Conservation (phyloP, 2,888 invertebrate species). For the Thalpophila matura region DNA sequence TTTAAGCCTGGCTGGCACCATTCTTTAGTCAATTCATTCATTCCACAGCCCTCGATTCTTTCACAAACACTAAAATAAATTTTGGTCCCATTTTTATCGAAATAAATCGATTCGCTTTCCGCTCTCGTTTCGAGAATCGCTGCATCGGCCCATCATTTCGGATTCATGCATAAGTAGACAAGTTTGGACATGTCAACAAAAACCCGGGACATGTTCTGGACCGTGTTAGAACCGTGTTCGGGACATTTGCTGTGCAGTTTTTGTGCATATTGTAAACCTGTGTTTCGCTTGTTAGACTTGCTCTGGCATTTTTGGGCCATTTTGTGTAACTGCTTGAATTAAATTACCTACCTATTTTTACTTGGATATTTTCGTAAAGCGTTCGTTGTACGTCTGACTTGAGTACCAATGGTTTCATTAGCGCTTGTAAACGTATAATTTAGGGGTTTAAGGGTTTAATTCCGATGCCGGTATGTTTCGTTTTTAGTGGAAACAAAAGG, state of each 20-base stretch:
- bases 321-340: slow-evolving; percentile 58
- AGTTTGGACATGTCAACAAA: slow-evolving; percentile 73
- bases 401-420: slow-evolving; percentile 62
- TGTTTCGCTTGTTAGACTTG: slow-evolving; percentile 66
- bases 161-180: slow-evolving; percentile 80
- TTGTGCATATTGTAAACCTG: slow-evolving; percentile 66
- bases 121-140: slow-evolving; percentile 64
- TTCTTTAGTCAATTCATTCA: slow-evolving; percentile 34
- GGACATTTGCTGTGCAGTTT: slow-evolving; percentile 60
- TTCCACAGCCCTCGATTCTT: slow-evolving; percentile 29
- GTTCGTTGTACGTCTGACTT: slow-evolving; percentile 55
- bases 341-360: slow-evolving; percentile 64
- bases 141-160: slow-evolving; percentile 65
- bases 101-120: slow-evolving; percentile 55
- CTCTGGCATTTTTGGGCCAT: slow-evolving; percentile 60
- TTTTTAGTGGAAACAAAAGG: slow-evolving; percentile 45
- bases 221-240: slow-evolving; percentile 73
- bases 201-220: slow-evolving; percentile 66
- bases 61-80: slow-evolving; percentile 38
- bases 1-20: slow-evolving; percentile 10
- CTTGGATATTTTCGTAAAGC: slow-evolving; percentile 46
- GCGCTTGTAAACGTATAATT: slow-evolving; percentile 59
- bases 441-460: slow-evolving; percentile 43
- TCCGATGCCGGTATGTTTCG: slow-evolving; percentile 39
- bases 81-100: slow-evolving; percentile 36